These are phyloP conservation scores for Enteromius paludinosus DNA, from an alignment of 2,797 vertebrate species.

Conservation along the genomic window DNA sequence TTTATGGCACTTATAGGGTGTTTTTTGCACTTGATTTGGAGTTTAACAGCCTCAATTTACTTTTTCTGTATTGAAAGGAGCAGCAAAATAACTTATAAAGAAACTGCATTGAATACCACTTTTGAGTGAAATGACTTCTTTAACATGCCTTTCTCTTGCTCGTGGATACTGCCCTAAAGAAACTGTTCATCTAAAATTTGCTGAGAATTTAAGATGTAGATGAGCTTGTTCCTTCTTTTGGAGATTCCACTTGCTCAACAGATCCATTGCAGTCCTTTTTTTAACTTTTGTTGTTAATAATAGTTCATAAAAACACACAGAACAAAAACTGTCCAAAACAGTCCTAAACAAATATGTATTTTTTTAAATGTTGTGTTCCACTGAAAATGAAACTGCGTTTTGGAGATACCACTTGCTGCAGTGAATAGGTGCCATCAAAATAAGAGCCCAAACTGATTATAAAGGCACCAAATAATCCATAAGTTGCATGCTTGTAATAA, in stretches of 20 bases:
- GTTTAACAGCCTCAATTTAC: background rate
- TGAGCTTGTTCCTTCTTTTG: background rate
- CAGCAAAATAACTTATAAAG: background rate
- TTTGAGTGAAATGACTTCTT: background rate
- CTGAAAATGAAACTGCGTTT: background rate
- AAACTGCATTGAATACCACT: background rate
- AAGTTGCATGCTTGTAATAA: background rate
- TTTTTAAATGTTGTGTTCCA: too few relatives aligned
- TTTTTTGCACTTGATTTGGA: background rate
- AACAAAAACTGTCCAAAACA: too few relatives aligned
- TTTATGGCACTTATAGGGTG: background rate
- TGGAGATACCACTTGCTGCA: background rate
- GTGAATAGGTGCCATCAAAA: background rate
- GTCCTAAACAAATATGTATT: too few relatives aligned
- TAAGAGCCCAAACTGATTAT: background rate
- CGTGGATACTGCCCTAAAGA: background rate
- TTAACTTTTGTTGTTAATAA: background rate
- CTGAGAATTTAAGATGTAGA: background rate
- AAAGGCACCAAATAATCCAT: background rate
- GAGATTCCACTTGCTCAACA: background rate
- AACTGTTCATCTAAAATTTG: background rate
- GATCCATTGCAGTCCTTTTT: background rate
- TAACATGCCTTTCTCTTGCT: background rate
- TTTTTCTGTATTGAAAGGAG: background rate
- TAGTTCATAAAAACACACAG: too few relatives aligned